Evolutionary conservation across 2,888 invertebrate genomes (phyloP).

Genomic region (Drosophila anceps): DNA sequence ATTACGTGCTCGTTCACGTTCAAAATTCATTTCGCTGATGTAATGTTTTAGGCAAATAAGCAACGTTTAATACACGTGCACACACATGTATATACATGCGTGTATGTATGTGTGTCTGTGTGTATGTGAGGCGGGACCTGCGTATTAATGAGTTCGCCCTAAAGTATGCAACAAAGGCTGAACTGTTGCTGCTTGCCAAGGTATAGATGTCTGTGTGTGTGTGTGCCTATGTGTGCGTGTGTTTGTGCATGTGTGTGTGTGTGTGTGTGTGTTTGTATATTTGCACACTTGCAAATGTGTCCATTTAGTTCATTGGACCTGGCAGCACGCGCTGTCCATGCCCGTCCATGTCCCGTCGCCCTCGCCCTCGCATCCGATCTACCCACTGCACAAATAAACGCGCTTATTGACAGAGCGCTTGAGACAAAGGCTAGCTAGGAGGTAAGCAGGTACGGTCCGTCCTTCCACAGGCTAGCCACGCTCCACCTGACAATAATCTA

Average conservation of each 20-base stretch:
- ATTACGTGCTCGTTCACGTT: conserved; percentile 60
- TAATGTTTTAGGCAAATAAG: conserved; percentile 77
- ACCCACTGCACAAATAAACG: conserved; percentile 59
- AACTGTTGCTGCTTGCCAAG: not conserved
- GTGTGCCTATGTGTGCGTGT: conserved; percentile 11
- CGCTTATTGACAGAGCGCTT: conserved; percentile 73
- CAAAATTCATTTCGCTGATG: conserved; percentile 78
- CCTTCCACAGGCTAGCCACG: conserved; percentile 7
- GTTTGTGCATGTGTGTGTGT: conserved; percentile 16
- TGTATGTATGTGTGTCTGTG: not conserved
- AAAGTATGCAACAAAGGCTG: conserved; percentile 72
- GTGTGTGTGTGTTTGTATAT: conserved; percentile 19
- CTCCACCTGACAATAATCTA: conserved; percentile 66
- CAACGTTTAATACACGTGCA: conserved; percentile 48
- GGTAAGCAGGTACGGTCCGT: not conserved
- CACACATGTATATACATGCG: conserved; percentile 3
- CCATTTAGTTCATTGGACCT: conserved; percentile 77
- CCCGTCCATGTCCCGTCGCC: too few relatives aligned
- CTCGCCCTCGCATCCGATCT: not conserved
- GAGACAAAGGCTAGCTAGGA: conserved; percentile 54
- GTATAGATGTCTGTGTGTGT: not conserved
- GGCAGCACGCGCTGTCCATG: conserved; percentile 55
- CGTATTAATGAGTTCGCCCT: conserved; percentile 70
- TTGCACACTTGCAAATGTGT: conserved; percentile 50
- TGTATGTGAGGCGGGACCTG: conserved; percentile 16